Evolutionary conservation across 2,113 vertebrate genomes (phyloP).

Genomic region (Gadus chalcogrammus): DNA sequence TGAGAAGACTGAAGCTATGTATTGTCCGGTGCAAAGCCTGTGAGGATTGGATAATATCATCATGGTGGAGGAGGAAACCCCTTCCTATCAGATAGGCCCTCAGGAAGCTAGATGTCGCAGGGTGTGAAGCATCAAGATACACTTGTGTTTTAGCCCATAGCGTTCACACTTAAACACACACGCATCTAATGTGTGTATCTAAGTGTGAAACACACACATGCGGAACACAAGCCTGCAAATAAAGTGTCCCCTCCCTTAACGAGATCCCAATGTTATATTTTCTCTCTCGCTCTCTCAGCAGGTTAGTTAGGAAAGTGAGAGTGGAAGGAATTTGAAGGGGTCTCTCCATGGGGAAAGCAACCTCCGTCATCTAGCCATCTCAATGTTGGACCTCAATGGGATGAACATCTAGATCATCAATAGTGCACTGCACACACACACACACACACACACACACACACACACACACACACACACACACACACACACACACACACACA

Average conservation of each 20-base stretch:
- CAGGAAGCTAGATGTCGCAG: conserved; percentile 46
- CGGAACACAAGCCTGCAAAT: conserved; percentile 23
- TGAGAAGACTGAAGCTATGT: too few species aligned
- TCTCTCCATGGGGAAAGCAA: conserved; percentile 46
- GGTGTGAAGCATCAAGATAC: conserved; percentile 39
- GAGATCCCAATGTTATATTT: conserved; percentile 29
- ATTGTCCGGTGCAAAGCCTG: too few species aligned
- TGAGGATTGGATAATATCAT: conserved; percentile 21
- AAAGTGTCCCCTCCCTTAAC: background rate
- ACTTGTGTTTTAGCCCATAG: conserved; percentile 9
- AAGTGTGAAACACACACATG: too few species aligned
- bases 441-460: background rate
- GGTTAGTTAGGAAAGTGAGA: background rate
- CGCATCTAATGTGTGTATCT: too few species aligned
- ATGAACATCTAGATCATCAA: background rate
- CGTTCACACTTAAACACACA: too few species aligned
- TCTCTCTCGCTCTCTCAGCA: conserved; percentile 5
- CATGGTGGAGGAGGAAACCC: conserved; percentile 41
- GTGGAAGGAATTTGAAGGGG: conserved; percentile 1
- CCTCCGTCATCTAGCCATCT: conserved; percentile 3
- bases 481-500: too few species aligned
- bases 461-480: background rate
- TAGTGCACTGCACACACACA: too few species aligned
- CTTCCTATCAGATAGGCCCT: conserved; percentile 18
- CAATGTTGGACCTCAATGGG: background rate